Evolutionary conservation across 2,888 invertebrate species (phyloP), one percentile per base, ranked within the genome.

Genomic region (Chrysina gloriosa): DNA sequence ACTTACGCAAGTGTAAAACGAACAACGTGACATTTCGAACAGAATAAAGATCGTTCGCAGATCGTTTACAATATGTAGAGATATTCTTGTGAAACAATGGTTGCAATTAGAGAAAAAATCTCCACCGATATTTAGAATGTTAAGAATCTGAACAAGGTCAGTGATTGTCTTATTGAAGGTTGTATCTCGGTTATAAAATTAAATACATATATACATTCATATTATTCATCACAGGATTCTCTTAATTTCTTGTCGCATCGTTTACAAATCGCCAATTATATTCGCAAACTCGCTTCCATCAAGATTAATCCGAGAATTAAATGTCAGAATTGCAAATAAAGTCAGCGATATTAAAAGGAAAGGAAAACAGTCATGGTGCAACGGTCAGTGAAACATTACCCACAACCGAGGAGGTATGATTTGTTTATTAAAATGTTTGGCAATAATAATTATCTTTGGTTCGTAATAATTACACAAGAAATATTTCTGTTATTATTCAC

Each of bases 161-260:
- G 58, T 42, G 58, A 58, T 58, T 58, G 58, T 58, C 16, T 58
- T 58, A 58, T 42, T 39, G 58, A 58, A 58, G 58, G 58, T 58
- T 58, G 42, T 11, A 58, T 25, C 7, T 58, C 39, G 16, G 16
- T 23, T 58, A 39, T 36, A 56, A 56, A 56, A 48, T 48, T 23
- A 48, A 48, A 56, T 42, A 42, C n/a, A n/a, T n/a, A 58, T 58
- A 42, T 25, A 42, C 14, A 42, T 42, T 58, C 58, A 16, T 27
- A 27, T 39, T 5, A 21, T 56, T 36, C 29, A 52, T 19, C 11
- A 42, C 14, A n/a, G 11, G 4, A 39, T 29, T 25, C 1, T 6
- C 25, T 48, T 23, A 25, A 25, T 48, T 48, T 3, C 45, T 16
- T 39, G 39, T 39, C 11, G 3, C 11, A 9, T 6, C 7, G 7